A percentile compares a stretch with the other conserved stretches of the same genome.
These are phyloP conservation scores for Alcedo atthis DNA, from an alignment of 2,797 vertebrate genomes.

Conservation along the genomic window DNA sequence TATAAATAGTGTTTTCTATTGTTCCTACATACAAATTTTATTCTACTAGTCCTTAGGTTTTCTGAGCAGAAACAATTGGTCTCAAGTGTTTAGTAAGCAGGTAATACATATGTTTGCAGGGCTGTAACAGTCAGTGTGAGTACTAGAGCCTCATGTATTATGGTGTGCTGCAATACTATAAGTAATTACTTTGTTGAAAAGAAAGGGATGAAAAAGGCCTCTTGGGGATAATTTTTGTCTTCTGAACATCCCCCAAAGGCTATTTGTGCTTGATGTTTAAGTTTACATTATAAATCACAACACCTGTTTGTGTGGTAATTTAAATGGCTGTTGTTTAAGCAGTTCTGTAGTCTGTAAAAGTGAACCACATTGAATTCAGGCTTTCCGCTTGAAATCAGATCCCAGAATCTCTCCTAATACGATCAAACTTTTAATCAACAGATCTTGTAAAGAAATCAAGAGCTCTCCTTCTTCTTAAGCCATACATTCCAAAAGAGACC, in stretches of 20 bases:
- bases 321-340: conserved; percentile 29
- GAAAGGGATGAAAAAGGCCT: conserved; percentile 13
- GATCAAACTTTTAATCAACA: conserved; percentile 52
- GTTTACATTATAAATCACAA: conserved; percentile 65
- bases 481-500: conserved; percentile 36
- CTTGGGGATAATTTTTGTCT: conserved; percentile 28
- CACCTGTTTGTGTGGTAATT: conserved; percentile 42
- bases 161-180: background rate
- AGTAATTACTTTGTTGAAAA: conserved; percentile 19
- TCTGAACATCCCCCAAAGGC: conserved; percentile 16
- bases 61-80: background rate
- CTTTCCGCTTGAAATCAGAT: conserved; percentile 12
- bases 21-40: background rate
- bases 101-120: background rate
- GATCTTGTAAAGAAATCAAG: conserved; percentile 35
- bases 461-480: conserved; percentile 36
- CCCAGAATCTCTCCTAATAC: conserved; percentile 3
- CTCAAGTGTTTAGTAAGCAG: background rate
- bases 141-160: background rate
- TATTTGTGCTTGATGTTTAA: conserved; percentile 44
- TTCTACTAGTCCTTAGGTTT: background rate
- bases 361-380: background rate
- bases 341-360: conserved; percentile 26
- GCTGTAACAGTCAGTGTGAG: background rate
- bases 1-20: background rate